Evolutionary conservation across 2,113 vertebrate species (phyloP).

Genomic region (Odontesthes bonariensis): DNA sequence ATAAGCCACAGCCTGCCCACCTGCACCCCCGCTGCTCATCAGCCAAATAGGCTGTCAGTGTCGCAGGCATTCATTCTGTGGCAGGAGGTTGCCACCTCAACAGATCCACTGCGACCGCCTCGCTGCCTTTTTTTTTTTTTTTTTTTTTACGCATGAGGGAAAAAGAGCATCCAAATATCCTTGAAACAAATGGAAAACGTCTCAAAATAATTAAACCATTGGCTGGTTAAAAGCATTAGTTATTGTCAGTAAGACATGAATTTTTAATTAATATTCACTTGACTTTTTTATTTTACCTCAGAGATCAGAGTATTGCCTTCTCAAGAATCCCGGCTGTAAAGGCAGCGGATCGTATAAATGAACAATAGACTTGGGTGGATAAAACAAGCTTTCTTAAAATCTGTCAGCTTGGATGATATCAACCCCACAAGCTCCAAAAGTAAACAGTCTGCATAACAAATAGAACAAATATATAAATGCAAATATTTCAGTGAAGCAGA

Average conservation of each 20-base stretch:
- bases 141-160: conserved; percentile 12
- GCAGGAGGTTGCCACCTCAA: conserved; percentile 39
- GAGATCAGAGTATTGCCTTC: background rate
- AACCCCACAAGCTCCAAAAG: background rate
- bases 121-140: background rate
- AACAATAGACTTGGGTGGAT: background rate
- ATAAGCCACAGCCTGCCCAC: conserved; percentile 72
- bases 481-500: background rate
- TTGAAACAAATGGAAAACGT: conserved; percentile 34
- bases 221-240: conserved; percentile 5
- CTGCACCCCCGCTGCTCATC: conserved; percentile 58
- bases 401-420: background rate
- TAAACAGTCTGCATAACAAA: background rate
- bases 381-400: background rate
- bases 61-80: conserved; percentile 35
- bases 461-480: fast-evolving
- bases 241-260: conserved; percentile 4
- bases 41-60: conserved; percentile 54
- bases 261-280: conserved; percentile 23
- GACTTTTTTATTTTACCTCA: conserved; percentile 11
- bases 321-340: background rate
- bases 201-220: conserved; percentile 26
- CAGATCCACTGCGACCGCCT: conserved; percentile 15
- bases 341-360: background rate
- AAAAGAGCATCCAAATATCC: conserved; percentile 23